Conservation (phyloP, 2,888 invertebrate species). For the Apamea epomidion region DNA sequence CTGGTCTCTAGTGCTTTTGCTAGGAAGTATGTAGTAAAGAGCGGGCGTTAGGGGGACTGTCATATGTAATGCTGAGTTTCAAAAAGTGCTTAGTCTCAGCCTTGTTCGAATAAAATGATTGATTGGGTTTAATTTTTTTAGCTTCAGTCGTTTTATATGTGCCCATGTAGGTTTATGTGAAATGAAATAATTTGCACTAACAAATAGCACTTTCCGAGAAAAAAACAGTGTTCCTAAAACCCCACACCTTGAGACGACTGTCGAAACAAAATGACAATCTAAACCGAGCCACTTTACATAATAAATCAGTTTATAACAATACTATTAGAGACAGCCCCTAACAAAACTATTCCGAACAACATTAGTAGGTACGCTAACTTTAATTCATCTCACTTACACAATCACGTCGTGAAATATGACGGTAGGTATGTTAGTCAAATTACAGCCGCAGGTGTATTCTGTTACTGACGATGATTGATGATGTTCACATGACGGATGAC, state of each 20-base stretch:
- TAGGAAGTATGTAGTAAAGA: neutral
- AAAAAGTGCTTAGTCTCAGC: neutral
- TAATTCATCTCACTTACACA: slow-evolving; percentile 63
- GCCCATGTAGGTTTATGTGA: neutral
- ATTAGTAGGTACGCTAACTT: slow-evolving; percentile 45
- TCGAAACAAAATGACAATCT: neutral
- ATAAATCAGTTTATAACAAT: slow-evolving; percentile 32
- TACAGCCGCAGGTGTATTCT: slow-evolving; percentile 69
- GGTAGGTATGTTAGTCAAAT: slow-evolving; percentile 62
- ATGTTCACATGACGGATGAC: slow-evolving; percentile 60
- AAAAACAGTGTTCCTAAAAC: neutral
- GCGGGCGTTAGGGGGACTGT: neutral
- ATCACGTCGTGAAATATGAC: slow-evolving; percentile 62
- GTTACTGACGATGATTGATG: slow-evolving; percentile 66
- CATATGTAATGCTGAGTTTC: neutral
- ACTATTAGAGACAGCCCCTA: neutral
- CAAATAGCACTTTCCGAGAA: neutral
- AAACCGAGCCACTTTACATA: neutral
- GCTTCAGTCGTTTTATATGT: neutral
- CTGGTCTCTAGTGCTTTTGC: no score
- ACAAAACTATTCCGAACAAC: slow-evolving; percentile 46
- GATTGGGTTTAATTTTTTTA: neutral
- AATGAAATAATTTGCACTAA: no score
- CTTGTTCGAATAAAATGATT: neutral
- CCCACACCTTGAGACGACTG: neutral